phyloP scores from a whole-genome alignment of 2,113 vertebrate genomes.

The Scomber colias region DNA sequence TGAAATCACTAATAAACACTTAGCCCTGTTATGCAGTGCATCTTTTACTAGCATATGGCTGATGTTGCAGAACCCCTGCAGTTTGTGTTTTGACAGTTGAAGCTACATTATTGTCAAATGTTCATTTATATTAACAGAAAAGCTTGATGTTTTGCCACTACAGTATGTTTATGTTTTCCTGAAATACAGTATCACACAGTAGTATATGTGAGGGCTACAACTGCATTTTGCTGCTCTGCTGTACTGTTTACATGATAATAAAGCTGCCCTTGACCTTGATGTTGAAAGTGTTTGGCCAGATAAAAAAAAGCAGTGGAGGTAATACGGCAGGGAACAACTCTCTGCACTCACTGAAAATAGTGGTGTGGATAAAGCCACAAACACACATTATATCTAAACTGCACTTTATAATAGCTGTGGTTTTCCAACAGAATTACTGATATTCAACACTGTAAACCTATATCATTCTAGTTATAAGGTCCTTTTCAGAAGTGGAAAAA shows the following conservation, averaged over 20 bases:
- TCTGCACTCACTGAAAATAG: constrained; percentile 8
- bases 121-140: not conserved
- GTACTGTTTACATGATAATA: constrained; percentile 48
- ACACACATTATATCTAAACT: not conserved
- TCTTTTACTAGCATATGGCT: not conserved
- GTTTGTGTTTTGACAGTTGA: not conserved
- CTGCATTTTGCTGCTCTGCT: constrained; percentile 29
- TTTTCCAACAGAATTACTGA: not conserved
- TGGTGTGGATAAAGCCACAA: not conserved
- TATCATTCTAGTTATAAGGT: not conserved
- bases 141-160: not conserved
- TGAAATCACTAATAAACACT: constrained; percentile 15
- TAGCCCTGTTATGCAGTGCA: not conserved
- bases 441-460: not conserved
- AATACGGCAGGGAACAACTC: constrained; percentile 36
- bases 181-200: not conserved
- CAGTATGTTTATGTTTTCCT: not conserved
- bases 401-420: not conserved
- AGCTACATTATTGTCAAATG: not conserved
- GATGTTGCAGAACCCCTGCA: not conserved
- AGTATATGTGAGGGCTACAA: not conserved
- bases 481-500: not conserved
- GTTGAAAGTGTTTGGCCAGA: constrained; percentile 41
- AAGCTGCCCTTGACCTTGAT: constrained; percentile 50
- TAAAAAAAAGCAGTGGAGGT: constrained; percentile 53